A percentile compares a stretch with the other conserved stretches of the same genome.
phyloP scores from a whole-genome alignment of 2,113 vertebrate genomes.

The Archocentrus centrarchus region DNA sequence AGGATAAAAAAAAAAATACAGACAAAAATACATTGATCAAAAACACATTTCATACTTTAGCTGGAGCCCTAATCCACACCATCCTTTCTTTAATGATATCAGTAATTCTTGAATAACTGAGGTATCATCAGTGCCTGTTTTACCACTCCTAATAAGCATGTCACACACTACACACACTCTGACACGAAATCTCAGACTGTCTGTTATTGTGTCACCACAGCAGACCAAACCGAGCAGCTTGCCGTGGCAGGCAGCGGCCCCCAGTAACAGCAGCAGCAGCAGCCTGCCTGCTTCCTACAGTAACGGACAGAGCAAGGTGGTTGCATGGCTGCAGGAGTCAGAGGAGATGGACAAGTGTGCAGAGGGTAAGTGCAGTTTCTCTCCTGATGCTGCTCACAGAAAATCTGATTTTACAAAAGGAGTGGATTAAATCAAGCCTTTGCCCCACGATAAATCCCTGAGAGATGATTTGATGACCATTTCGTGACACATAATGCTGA shows the following conservation, averaged over 20 bases:
- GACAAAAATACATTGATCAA: neutral
- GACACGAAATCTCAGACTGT: neutral
- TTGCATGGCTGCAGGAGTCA: conserved; percentile 95
- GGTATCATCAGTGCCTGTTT: neutral
- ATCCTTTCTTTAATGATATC: neutral
- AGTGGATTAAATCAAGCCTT: conserved; percentile 37
- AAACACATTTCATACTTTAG: neutral
- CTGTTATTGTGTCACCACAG: conserved; percentile 19
- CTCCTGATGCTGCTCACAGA: neutral
- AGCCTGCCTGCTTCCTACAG: conserved; percentile 93
- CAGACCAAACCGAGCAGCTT: conserved; percentile 87
- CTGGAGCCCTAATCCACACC: neutral
- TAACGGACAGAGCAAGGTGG: conserved; percentile 96
- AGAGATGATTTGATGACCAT: conserved; percentile 9
- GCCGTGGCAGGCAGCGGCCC: conserved; percentile 86
- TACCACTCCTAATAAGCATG: neutral
- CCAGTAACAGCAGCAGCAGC: conserved; percentile 77
- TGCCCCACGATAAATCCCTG: neutral
- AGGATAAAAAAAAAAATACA: neutral
- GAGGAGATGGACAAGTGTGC: conserved; percentile 99
- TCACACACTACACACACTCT: neutral
- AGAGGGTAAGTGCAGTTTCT: conserved; percentile 84
- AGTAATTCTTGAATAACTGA: neutral
- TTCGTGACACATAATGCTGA: conserved; percentile 11
- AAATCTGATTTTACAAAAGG: conserved; percentile 30